Conservation (phyloP, 2,797 vertebrate species). For the Acropternis orthonyx region DNA sequence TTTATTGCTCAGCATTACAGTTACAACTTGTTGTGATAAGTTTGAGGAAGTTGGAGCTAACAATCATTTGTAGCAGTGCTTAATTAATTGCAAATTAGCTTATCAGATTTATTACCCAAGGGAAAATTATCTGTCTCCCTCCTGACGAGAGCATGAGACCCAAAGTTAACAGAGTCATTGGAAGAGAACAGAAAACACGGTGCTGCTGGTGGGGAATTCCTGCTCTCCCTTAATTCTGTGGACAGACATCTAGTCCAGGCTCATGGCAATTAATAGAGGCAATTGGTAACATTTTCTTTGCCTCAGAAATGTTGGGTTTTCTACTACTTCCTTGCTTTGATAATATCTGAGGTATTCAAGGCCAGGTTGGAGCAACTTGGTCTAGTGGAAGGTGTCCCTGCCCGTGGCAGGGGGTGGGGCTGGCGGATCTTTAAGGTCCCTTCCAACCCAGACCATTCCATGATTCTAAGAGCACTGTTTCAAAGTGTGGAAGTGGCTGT, state of each 20-base stretch:
- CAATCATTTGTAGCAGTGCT: not conserved
- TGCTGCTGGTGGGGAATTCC: not conserved
- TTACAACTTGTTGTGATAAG: not conserved
- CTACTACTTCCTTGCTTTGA: not conserved
- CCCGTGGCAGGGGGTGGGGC: not conserved
- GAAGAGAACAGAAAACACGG: not conserved
- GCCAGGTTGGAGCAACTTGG: not conserved
- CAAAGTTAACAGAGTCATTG: not conserved
- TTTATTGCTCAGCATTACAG: not conserved
- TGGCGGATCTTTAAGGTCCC: not conserved
- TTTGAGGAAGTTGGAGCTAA: not conserved
- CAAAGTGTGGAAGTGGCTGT: fast-evolving
- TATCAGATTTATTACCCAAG: constrained; percentile 2
- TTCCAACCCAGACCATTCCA: not conserved
- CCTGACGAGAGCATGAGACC: not conserved
- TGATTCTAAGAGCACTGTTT: not conserved
- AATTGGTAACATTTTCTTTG: not conserved
- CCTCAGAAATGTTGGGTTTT: not conserved
- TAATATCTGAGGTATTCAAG: not conserved
- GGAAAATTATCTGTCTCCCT: not conserved
- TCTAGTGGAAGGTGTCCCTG: not conserved
- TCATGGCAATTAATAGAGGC: not conserved
- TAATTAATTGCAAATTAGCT: constrained; percentile 27
- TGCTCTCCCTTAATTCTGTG: not conserved
- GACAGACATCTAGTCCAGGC: not conserved